A percentile compares a stretch with the other conserved stretches of the same genome.
Conservation (phyloP, 2,888 invertebrate genomes). For the Brenthis daphne region DNA sequence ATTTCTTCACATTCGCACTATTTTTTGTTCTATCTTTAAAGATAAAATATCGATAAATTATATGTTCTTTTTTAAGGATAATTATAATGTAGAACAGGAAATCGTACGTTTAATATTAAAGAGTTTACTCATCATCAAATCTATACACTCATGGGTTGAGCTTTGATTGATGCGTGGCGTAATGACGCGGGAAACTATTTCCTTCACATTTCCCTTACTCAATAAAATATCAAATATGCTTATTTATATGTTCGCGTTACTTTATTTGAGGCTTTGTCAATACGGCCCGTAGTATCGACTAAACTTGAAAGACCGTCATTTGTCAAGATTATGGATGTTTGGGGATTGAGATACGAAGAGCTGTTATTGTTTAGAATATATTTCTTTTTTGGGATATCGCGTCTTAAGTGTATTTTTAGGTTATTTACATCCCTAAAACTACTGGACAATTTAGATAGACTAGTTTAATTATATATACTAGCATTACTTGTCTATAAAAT, state of each 20-base stretch:
- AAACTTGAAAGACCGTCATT: conserved; percentile 77
- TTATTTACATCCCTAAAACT: too few relatives aligned
- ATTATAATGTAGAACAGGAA: not conserved
- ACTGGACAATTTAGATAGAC: too few relatives aligned
- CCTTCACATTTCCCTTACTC: conserved; percentile 80
- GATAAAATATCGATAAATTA: too few relatives aligned
- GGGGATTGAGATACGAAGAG: conserved; percentile 77
- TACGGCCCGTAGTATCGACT: conserved; percentile 69
- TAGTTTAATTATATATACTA: too few relatives aligned
- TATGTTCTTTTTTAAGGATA: too few relatives aligned
- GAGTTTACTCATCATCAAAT: conserved; percentile 26
- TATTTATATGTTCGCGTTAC: conserved; percentile 76
- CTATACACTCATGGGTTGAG: conserved; percentile 42
- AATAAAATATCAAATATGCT: conserved; percentile 80
- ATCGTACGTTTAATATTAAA: conserved; percentile 7
- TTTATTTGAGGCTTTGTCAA: conserved; percentile 79
- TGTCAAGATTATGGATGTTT: conserved; percentile 79
- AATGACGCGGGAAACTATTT: conserved; percentile 80
- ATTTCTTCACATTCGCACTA: too few relatives aligned
- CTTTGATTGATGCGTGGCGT: conserved; percentile 77
- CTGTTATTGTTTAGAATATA: conserved; percentile 79
- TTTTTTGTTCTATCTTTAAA: too few relatives aligned
- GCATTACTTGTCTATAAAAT: too few relatives aligned
- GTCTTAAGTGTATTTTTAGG: conserved; percentile 40
- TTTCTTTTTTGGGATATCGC: conserved; percentile 48